A percentile compares a stretch with the other conserved stretches of the same genome.
These are phyloP conservation scores for Eristalis tenax DNA, from an alignment of 2,888 invertebrate genomes.

Conservation along the genomic window DNA sequence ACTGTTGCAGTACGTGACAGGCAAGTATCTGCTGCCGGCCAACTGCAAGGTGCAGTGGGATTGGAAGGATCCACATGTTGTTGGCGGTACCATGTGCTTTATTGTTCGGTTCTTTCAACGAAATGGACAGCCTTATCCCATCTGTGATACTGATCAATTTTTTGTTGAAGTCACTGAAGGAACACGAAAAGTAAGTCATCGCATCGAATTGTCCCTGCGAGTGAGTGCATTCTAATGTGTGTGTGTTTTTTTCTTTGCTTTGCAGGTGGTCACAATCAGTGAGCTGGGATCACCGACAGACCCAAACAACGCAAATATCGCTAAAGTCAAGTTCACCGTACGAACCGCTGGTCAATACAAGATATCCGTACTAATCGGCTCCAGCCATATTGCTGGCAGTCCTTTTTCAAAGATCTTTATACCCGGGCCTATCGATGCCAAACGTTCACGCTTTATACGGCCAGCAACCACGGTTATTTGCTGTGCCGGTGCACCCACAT, in stretches of 20 bases:
- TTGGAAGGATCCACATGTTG: constrained; percentile 94
- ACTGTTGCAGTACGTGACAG: constrained; percentile 94
- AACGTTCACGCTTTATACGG: constrained; percentile 90
- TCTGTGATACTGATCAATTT: constrained; percentile 95
- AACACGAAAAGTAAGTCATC: constrained; percentile 85
- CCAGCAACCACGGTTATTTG: constrained; percentile 93
- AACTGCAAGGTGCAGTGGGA: constrained; percentile 92
- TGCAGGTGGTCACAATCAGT: constrained; percentile 89
- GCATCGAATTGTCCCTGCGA: background rate
- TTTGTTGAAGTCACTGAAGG: constrained; percentile 93
- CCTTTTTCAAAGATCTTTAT: constrained; percentile 92
- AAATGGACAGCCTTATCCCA: constrained; percentile 96
- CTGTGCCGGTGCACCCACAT: constrained; percentile 88
- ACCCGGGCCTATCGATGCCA: constrained; percentile 92
- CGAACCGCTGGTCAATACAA: constrained; percentile 94
- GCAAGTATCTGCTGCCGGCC: constrained; percentile 93
- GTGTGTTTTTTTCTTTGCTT: background rate
- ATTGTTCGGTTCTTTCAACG: constrained; percentile 94
- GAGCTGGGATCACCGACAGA: constrained; percentile 94
- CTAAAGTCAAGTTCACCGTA: constrained; percentile 95
- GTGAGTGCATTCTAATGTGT: background rate
- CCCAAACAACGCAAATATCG: constrained; percentile 92
- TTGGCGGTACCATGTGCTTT: constrained; percentile 96
- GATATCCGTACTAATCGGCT: constrained; percentile 91
- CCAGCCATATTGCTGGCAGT: constrained; percentile 91